Base-by-base conservation (phyloP, 2,113 vertebrate genomes). In the Oxyruncus cristatus region DNA sequence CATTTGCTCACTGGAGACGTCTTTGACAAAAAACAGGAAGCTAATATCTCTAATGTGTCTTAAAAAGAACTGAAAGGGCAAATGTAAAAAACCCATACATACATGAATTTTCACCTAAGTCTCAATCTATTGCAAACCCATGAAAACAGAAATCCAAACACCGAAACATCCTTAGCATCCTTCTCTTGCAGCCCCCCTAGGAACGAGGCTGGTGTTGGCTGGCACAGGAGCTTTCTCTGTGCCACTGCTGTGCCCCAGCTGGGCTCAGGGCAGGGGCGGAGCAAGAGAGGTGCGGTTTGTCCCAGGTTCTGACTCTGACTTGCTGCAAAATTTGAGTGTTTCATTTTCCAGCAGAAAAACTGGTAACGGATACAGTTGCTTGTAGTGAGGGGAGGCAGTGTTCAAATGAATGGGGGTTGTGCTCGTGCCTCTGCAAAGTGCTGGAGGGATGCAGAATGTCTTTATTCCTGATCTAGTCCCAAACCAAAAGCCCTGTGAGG, bases 211-310 rank as follows among this genome's bases (percentile, higher is more conserved):
- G 67, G 13, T 85, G 23, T 23, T 81, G 17, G 14, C 23, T 68
- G 61, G 27, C 14, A 37, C 2, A 0, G 24, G 67, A 53, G 13
- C 28, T 32, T 62, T 77, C 33, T 15, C 39, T 0, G 2, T 24
- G 20, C 3, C 20, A 62, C 53, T 2, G 1, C 17, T 18, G n/a
- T 46, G 26, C 35, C 42, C 8, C 1, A 5, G 12, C 49, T 55
- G 74, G 35, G 53, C 44, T 66, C 32, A 46, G 37, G 61, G 32
- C 28, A 27, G 22, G n/a, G 27, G 27, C 17, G 26, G 47, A 58
- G 22, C 0, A 0, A 49, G 42, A 32, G 0, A 0, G 6, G 9
- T 52, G 26, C 5, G 14, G 14, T 73, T 86, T n/a, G 20, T 63
- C 35, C 17, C 21, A 46, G 52, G 14, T 55, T 80, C 53, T 50